Conservation (phyloP, 37 sponge, comb jelly and placozoan genomes). For the Bolinopsis microptera region DNA sequence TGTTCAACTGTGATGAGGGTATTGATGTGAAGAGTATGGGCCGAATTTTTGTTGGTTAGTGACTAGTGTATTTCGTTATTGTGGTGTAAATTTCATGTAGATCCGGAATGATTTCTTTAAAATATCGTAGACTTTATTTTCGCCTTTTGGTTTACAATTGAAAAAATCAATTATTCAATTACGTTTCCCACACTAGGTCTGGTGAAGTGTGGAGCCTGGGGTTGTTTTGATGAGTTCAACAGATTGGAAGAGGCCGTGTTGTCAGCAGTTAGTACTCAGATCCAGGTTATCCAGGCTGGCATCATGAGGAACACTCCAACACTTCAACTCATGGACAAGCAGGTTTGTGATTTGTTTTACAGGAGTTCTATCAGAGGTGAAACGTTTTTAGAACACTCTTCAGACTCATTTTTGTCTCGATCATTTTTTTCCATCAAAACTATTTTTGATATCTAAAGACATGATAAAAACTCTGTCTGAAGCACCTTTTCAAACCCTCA, state of each 20-base stretch:
- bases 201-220: slow-evolving; percentile 99
- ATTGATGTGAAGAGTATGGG: slow-evolving; percentile 98
- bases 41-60: slow-evolving; percentile 86
- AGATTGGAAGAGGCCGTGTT: slow-evolving; percentile 96
- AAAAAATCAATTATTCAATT: no score
- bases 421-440: no score
- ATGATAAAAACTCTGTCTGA: no score
- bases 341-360: slow-evolving; percentile 68
- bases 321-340: slow-evolving; percentile 75
- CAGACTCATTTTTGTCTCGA: no score
- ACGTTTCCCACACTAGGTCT: slow-evolving; percentile 68
- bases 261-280: slow-evolving; percentile 97
- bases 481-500: no score
- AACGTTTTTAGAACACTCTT: no score
- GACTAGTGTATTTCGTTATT: no score
- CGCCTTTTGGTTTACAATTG: no score
- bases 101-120: no score
- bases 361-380: no score
- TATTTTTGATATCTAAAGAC: no score
- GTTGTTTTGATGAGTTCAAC: slow-evolving; percentile 99
- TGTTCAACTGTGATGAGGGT: slow-evolving; percentile 99
- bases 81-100: background rate
- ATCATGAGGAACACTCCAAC: slow-evolving; percentile 69
- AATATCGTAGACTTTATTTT: no score
- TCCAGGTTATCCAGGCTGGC: slow-evolving; percentile 92